A percentile compares a stretch with the other conserved stretches of the same genome.
phyloP scores from a whole-genome alignment of 2,888 invertebrate species.

The Metalampra italica region DNA sequence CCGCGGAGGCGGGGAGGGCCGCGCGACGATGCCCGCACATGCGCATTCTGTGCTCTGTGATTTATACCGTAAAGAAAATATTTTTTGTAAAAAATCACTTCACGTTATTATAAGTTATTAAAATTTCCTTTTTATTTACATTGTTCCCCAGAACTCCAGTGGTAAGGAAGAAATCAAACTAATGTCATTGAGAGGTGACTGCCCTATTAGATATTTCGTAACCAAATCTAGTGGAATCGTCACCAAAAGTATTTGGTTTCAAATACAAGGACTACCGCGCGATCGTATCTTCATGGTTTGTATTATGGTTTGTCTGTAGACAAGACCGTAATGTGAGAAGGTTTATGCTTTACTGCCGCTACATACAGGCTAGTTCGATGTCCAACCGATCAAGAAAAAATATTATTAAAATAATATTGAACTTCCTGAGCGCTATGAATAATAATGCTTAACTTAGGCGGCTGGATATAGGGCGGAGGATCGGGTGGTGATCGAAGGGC shows the following conservation, averaged over 20 bases:
- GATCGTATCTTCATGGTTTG: conserved; percentile 35
- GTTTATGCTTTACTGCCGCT: conserved; percentile 28
- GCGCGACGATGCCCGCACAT: too few species aligned
- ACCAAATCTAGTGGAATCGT: conserved; percentile 12
- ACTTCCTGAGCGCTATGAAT: too few species aligned
- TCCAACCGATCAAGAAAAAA: conserved; percentile 2
- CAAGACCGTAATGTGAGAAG: conserved; percentile 58
- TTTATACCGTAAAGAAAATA: too few species aligned
- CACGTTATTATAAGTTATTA: background rate
- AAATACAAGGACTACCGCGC: conserved; percentile 43
- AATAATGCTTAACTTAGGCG: too few species aligned
- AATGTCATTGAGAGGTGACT: background rate
- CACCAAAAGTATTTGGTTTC: conserved; percentile 44
- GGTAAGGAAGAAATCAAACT: too few species aligned
- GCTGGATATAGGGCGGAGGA: too few species aligned
- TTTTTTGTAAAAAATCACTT: too few species aligned
- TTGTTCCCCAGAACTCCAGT: too few species aligned
- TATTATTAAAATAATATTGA: background rate
- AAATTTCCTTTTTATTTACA: background rate
- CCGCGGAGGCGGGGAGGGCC: too few species aligned
- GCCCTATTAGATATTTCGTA: background rate
- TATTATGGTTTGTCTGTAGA: conserved; percentile 51
- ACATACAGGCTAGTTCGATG: conserved; percentile 17
- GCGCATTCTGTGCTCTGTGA: too few species aligned
- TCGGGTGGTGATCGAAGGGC: too few species aligned